Evolutionary conservation across 2,888 invertebrate genomes (phyloP).

Genomic region (Xiphydria camelus): DNA sequence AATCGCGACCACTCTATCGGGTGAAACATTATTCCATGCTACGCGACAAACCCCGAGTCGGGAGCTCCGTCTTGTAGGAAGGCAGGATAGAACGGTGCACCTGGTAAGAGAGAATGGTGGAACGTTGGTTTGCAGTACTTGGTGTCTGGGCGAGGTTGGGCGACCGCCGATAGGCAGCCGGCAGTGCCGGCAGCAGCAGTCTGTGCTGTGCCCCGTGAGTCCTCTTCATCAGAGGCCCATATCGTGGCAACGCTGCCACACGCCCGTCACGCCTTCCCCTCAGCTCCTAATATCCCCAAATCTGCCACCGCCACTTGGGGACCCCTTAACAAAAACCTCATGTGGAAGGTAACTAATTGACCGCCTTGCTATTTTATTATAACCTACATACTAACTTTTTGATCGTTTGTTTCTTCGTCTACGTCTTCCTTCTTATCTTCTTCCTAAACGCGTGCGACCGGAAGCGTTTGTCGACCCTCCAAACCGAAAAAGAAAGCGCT

Average conservation of each 20-base stretch:
- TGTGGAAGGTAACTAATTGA: constrained; percentile 65
- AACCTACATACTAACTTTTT: background rate
- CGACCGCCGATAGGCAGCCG: constrained; percentile 54
- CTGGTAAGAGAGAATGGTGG: constrained; percentile 16
- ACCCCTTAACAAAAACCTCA: constrained; percentile 67
- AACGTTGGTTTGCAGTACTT: constrained; percentile 53
- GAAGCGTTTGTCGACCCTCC: too few relatives aligned
- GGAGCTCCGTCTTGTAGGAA: too few relatives aligned
- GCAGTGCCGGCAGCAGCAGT: constrained; percentile 33
- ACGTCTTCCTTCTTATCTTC: too few relatives aligned
- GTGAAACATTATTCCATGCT: too few relatives aligned
- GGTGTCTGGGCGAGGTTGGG: constrained; percentile 56
- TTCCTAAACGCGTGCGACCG: too few relatives aligned
- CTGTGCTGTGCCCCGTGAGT: constrained; percentile 47
- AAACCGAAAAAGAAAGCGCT: too few relatives aligned
- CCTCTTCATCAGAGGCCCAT: constrained; percentile 53
- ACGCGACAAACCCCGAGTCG: too few relatives aligned
- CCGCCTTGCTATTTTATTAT: constrained; percentile 6
- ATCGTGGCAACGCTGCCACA: constrained; percentile 55
- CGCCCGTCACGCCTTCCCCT: constrained; percentile 55
- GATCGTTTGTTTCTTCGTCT: too few relatives aligned
- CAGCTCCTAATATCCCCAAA: constrained; percentile 64
- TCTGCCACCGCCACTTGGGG: constrained; percentile 67
- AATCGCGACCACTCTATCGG: too few relatives aligned
- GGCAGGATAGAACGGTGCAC: constrained; percentile 1